Evolutionary conservation across 2,113 vertebrate genomes (phyloP).

Genomic region (Atlantisia rogersi): DNA sequence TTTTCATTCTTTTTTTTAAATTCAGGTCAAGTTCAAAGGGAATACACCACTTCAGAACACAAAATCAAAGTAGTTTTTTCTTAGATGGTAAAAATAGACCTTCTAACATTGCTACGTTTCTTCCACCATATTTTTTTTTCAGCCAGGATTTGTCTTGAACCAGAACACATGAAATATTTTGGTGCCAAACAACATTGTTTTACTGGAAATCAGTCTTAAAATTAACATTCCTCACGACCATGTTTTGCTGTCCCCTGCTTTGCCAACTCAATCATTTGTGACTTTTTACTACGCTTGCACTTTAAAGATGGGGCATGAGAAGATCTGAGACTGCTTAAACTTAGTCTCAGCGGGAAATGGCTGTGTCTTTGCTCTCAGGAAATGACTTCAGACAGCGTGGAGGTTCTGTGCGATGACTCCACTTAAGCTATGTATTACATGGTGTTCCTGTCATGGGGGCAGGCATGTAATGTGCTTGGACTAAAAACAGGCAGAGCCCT

Average conservation of each 20-base stretch:
- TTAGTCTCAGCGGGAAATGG: neutral
- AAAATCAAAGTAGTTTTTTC: conserved; percentile 1
- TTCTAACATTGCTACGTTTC: neutral
- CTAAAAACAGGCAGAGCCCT: neutral
- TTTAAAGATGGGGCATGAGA: neutral
- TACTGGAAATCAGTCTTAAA: neutral
- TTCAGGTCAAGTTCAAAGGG: conserved; percentile 43
- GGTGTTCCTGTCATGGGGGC: neutral
- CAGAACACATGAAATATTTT: neutral
- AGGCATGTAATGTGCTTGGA: neutral
- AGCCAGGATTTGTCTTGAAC: neutral
- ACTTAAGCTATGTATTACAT: neutral
- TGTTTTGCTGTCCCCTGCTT: neutral
- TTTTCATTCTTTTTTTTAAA: neutral
- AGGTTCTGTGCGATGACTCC: neutral
- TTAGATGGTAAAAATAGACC: conserved; percentile 6
- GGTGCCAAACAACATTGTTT: neutral
- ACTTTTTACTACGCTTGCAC: neutral
- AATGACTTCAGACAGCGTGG: neutral
- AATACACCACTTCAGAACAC: neutral
- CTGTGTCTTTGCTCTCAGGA: neutral
- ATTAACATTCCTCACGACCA: neutral
- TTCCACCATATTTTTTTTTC: neutral
- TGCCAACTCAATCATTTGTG: neutral
- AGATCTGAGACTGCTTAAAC: neutral